A percentile compares a stretch with the other conserved stretches of the same genome.
phyloP scores from a whole-genome alignment of 30 jellyfish, hydroid and myxozoan species.

The Turritopsis rubra region DNA sequence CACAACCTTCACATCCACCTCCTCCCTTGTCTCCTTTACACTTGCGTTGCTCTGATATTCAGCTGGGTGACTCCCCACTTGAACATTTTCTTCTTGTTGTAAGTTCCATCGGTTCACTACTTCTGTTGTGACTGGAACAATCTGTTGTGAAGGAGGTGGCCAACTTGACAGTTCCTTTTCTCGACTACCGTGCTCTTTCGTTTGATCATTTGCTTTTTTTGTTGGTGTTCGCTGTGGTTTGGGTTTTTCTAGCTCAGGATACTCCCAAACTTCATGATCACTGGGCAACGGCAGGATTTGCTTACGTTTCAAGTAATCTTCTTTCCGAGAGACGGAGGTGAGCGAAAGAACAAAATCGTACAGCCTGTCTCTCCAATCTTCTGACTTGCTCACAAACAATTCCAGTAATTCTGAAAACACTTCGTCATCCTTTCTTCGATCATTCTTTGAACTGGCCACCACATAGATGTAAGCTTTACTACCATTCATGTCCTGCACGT shows the following conservation, averaged over 20 bases:
- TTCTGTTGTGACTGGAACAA: background rate
- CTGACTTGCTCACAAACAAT: conserved; percentile 19
- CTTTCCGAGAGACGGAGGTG: conserved; percentile 2
- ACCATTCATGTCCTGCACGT: conserved; percentile 20
- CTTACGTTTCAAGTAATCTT: background rate
- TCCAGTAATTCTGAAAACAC: conserved; percentile 11
- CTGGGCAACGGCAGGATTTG: conserved; percentile 1
- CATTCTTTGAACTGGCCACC: background rate
- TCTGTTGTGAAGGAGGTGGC: conserved; percentile 41
- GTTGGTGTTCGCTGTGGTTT: background rate
- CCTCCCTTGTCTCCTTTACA: background rate
- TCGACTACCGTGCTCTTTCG: background rate
- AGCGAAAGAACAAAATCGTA: conserved; percentile 16
- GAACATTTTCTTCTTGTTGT: background rate
- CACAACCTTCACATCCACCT: background rate
- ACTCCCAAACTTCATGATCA: conserved; percentile 10
- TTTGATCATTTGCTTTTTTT: background rate
- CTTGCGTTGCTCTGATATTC: too few relatives aligned
- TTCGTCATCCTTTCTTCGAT: background rate
- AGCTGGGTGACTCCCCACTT: too few relatives aligned
- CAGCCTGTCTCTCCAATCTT: background rate
- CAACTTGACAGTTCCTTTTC: conserved; percentile 34
- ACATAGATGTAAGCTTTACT: conserved; percentile 16
- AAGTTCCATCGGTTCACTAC: background rate
- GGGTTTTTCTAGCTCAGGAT: conserved; percentile 7